A percentile compares a stretch with the other conserved stretches of the same genome.
phyloP scores from a whole-genome alignment of 2,888 invertebrate species.

The Parthenolecanium corni region DNA sequence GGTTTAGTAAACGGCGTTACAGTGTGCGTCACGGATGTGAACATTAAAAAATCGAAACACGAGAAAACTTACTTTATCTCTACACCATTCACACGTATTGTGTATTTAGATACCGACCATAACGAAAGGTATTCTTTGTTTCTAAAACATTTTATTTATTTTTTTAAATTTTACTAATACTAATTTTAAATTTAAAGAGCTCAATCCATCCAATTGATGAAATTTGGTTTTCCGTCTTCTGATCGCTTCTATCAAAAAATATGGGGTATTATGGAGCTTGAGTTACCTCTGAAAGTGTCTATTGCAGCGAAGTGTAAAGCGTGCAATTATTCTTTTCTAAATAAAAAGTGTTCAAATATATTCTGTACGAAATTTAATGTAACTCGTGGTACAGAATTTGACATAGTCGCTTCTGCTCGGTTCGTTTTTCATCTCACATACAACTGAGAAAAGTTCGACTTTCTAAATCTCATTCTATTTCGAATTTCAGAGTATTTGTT shows the following conservation, averaged over 20 bases:
- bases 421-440: neutral
- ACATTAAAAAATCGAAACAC: constrained; percentile 6
- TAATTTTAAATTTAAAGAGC: too few relatives aligned
- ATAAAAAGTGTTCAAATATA: constrained; percentile 5
- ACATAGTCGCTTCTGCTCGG: constrained; percentile 5
- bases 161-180: too few relatives aligned
- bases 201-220: neutral
- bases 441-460: neutral
- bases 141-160: neutral
- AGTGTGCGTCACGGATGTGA: constrained; percentile 14
- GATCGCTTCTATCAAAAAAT: neutral
- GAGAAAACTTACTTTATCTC: constrained; percentile 7
- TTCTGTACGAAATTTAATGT: neutral
- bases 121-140: neutral
- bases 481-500: constrained; percentile 10
- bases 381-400: neutral
- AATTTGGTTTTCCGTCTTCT: neutral
- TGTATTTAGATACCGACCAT: neutral
- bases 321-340: neutral
- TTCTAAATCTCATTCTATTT: neutral
- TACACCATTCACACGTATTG: constrained; percentile 6
- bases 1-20: constrained; percentile 8
- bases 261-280: constrained; percentile 11
- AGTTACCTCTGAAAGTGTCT: constrained; percentile 4
- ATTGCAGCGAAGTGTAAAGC: constrained; percentile 6